Conservation (phyloP, 2,113 vertebrate genomes). For the Semnopithecus entellus region DNA sequence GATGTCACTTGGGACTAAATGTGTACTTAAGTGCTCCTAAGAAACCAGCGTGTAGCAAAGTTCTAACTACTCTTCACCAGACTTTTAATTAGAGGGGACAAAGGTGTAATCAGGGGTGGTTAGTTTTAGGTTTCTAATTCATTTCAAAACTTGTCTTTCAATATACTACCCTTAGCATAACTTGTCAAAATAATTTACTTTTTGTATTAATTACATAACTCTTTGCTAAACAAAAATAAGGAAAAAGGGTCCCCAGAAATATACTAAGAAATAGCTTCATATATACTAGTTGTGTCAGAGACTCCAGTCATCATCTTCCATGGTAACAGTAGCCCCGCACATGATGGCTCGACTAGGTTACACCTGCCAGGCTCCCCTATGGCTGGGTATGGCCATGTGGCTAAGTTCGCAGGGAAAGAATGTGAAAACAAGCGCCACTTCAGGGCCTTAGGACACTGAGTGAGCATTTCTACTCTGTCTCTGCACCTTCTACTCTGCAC, state of each 20-base stretch:
- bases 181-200: slow-evolving; percentile 22
- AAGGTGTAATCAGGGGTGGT: background rate
- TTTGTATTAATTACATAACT: background rate
- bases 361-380: background rate
- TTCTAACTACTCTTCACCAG: background rate
- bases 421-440: background rate
- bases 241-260: background rate
- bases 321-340: background rate
- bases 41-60: background rate
- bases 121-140: background rate
- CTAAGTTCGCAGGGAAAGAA: background rate
- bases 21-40: background rate
- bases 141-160: slow-evolving; percentile 35
- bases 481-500: background rate
- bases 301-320: background rate
- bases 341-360: background rate
- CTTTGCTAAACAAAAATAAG: slow-evolving; percentile 17
- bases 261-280: background rate
- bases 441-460: background rate
- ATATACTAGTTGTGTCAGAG: background rate
- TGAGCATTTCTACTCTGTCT: background rate
- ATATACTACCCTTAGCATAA: background rate
- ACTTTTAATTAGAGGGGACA: background rate
- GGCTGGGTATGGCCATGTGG: background rate
- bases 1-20: background rate